A percentile compares a stretch with the other conserved stretches of the same genome.
Conservation (phyloP, 37 sponge, comb jelly and placozoan genomes). For the Hormiphora californensis region DNA sequence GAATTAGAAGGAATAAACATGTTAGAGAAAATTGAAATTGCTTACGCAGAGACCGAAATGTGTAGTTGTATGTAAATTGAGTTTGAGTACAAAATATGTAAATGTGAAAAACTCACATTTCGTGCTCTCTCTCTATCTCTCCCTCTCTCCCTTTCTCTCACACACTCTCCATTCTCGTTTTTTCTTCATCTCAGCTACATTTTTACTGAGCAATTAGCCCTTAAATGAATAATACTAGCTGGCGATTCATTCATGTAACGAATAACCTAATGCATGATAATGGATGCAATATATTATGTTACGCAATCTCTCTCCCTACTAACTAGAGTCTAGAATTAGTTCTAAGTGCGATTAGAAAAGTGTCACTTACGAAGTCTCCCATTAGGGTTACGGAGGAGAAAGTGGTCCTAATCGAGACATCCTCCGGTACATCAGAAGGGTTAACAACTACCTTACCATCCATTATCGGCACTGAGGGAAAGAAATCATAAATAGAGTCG, state of each 20-base stretch:
- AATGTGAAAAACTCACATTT: not conserved
- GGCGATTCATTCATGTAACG: too few species aligned
- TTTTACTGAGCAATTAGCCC: too few species aligned
- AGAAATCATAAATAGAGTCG: too few species aligned
- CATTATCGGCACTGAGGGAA: slow-evolving; percentile 1
- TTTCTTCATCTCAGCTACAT: too few species aligned
- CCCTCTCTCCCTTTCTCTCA: too few species aligned
- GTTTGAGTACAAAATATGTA: not conserved
- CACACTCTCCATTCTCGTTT: too few species aligned
- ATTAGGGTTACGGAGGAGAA: slow-evolving; percentile 42
- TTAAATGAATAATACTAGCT: too few species aligned
- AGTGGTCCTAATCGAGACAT: not conserved
- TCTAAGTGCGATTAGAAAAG: not conserved
- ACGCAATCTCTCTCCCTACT: not conserved
- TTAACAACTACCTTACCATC: not conserved
- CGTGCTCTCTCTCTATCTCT: not conserved
- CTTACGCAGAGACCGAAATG: not conserved
- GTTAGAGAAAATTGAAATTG: not conserved
- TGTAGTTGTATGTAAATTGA: not conserved
- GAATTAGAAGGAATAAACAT: not conserved
- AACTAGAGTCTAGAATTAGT: not conserved
- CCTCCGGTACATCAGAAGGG: slow-evolving; percentile 35
- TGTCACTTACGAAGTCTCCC: slow-evolving; percentile 1
- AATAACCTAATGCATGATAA: too few species aligned
- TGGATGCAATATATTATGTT: not conserved